Conservation (phyloP, 2,888 invertebrate species). For the Ryuthela nishihirai region DNA sequence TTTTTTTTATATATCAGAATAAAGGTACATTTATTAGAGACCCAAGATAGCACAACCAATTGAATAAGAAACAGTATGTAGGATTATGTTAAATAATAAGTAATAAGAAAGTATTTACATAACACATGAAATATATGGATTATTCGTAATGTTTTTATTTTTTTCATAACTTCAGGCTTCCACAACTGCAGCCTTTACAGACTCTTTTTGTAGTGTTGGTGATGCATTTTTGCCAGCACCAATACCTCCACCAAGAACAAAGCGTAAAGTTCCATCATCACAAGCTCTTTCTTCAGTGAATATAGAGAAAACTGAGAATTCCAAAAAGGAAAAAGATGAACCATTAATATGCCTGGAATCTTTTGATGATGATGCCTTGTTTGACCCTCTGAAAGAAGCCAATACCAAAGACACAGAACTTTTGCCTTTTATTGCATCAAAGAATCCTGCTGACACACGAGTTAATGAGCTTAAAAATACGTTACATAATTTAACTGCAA, state of each 20-base stretch:
- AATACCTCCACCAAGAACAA: constrained; percentile 33
- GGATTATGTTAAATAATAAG: too few species aligned
- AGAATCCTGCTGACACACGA: constrained; percentile 7
- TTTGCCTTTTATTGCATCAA: constrained; percentile 13
- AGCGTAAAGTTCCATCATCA: constrained; percentile 4
- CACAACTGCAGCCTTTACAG: constrained; percentile 18
- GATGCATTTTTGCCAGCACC: constrained; percentile 17
- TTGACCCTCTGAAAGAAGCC: constrained; percentile 19
- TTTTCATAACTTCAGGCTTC: too few species aligned
- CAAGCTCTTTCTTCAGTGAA: too few species aligned
- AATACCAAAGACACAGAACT: constrained; percentile 14
- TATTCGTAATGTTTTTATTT: too few species aligned
- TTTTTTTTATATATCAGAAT: too few species aligned
- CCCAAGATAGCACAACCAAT: too few species aligned
- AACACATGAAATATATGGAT: too few species aligned
- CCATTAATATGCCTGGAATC: constrained; percentile 23
- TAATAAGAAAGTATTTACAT: too few species aligned
- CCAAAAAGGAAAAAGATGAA: too few species aligned
- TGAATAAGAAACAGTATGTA: too few species aligned
- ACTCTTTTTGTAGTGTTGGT: constrained; percentile 18
- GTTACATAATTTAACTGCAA: constrained; percentile 19
- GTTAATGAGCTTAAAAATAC: constrained; percentile 27
- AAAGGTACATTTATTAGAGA: too few species aligned
- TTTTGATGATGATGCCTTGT: constrained; percentile 18
- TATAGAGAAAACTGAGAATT: too few species aligned